Base-by-base conservation (phyloP, 64 coral and sea anemone genomes). In the Montipora sp. region DNA sequence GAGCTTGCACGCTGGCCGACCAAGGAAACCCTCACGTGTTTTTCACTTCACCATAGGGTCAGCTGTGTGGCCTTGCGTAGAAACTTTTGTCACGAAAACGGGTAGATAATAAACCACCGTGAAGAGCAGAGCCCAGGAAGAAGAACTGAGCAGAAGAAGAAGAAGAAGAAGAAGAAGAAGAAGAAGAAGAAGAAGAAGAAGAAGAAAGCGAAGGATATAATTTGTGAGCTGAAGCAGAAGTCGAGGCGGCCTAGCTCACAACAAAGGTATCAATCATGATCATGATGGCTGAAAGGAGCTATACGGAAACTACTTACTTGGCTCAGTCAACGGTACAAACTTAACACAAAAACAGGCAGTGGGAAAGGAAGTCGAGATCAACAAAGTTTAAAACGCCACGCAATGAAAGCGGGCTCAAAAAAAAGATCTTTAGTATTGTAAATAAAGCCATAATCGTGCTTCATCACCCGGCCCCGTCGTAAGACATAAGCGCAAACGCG, bases 351-450 rank as follows among this genome's bases (percentile, higher is more conserved):
- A 49, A 49, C 44, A 15, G 10, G 11, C 44, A 47, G 15, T 7
- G 15, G 16, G 11, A 78, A 78, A 49, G 36, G 11, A 63, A 63
- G 60, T 11, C 60, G 13, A 7, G 60, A 63, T 63, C 9, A 63
- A 16, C 70, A 85, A 45, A 85, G 10, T 44, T 7, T 8, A 4
- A 16, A 72, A 19, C 66, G 46, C 36, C 50, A 19, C 10, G 65
- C 65, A 0, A 49, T 51, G 18, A 85, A 85, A 71, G 70, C 71
- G 45, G 45, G 71, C 71, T 45, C 71, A 5, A 3, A 71, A 72
- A 85, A 71, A 85, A 85, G 82, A 19, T 85, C 82, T 61, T 85
- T 85, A 85, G 82, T 85, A 85, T 85, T 85, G 82, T 85, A 85
- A 85, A 85, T 65, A 72, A 44, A 19, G 8, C 82, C 47, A 71